These are phyloP conservation scores for Ostrea denselamellosa DNA, from an alignment of 1,140 invertebrate species.

Conservation along the genomic window DNA sequence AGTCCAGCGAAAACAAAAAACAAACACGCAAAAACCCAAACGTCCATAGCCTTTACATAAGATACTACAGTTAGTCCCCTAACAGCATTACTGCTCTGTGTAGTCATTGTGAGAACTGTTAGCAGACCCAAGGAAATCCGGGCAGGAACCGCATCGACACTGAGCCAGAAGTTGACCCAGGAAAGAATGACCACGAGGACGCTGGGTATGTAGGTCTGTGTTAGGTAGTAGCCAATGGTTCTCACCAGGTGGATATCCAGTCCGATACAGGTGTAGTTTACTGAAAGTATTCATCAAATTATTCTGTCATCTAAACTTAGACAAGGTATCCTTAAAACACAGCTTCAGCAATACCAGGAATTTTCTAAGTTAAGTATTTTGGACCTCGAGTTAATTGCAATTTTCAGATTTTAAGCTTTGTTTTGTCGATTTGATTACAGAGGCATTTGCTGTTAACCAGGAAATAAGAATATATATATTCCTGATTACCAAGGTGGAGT, in stretches of 20 bases:
- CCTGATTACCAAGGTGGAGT: too few relatives aligned
- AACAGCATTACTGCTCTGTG: conserved; percentile 69
- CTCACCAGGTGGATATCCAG: conserved; percentile 92
- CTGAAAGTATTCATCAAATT: conserved; percentile 52
- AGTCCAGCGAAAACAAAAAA: conserved; percentile 91
- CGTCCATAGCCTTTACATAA: conserved; percentile 78
- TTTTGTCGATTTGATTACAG: too few relatives aligned
- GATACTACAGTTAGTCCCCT: conserved; percentile 76
- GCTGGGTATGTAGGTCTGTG: conserved; percentile 95
- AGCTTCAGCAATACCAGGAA: too few relatives aligned
- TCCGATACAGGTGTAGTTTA: conserved; percentile 80
- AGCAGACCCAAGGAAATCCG: conserved; percentile 68
- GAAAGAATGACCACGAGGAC: conserved; percentile 95
- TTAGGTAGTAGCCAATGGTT: conserved; percentile 94
- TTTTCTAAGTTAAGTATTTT: too few relatives aligned
- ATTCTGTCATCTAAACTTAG: too few relatives aligned
- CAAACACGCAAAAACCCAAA: conserved; percentile 82
- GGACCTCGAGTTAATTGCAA: too few relatives aligned
- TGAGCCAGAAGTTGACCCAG: conserved; percentile 86
- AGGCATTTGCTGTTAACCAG: too few relatives aligned
- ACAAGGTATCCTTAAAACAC: too few relatives aligned
- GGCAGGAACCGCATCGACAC: conserved; percentile 66
- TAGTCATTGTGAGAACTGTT: conserved; percentile 76
- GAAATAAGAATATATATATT: too few relatives aligned
- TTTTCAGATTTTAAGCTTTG: too few relatives aligned